Evolutionary conservation across 2,113 vertebrate species (phyloP), one percentile per base, ranked within the genome.

Genomic region (Syngnathus typhle): DNA sequence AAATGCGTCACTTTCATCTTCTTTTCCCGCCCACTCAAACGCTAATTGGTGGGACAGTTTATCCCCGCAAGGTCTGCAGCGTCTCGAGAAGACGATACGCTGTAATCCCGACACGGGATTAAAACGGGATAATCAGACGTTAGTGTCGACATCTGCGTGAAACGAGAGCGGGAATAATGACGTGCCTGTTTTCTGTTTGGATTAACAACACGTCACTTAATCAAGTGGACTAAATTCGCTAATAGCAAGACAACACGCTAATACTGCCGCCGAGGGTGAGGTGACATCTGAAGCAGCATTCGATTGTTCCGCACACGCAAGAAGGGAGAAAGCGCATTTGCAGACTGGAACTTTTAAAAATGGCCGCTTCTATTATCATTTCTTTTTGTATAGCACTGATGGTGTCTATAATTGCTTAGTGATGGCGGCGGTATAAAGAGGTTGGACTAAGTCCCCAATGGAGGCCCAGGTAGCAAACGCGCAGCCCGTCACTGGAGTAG

Each of bases 311-410:
- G 7, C 49, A 21, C 49, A 52, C 7, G 49, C n/a, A 52, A 21
- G 49, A 21, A 47, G 4, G 1, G 15, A 16, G 15, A 47, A 18
- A 47, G 15, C 18, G 44, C 44, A 15, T 47, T 47, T 47, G 44
- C 44, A 64, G 70, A 66, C 21, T 1, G 15, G 83, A 84, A 86
- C 79, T 71, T 85, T 83, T 88, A 82, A 86, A 87, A 87, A 87
- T 80, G 71, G 82, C 84, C 5, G 7, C 51, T 23, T 47, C 15
- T 54, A 3, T 32, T 32, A 32, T 32, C 27, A 32, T 32, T 32
- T 32, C 27, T 32, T 32, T 32, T 32, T 32, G 27, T 32, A 32
- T 32, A 3, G 27, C 27, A 32, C 27, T 32, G 27, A 32, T 32
- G 27, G 27, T 32, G 27, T 32, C 18, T 52, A 52, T 9, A n/a